Evolutionary conservation across 2,113 vertebrate genomes (phyloP).

Genomic region (Orthonyx spaldingii): DNA sequence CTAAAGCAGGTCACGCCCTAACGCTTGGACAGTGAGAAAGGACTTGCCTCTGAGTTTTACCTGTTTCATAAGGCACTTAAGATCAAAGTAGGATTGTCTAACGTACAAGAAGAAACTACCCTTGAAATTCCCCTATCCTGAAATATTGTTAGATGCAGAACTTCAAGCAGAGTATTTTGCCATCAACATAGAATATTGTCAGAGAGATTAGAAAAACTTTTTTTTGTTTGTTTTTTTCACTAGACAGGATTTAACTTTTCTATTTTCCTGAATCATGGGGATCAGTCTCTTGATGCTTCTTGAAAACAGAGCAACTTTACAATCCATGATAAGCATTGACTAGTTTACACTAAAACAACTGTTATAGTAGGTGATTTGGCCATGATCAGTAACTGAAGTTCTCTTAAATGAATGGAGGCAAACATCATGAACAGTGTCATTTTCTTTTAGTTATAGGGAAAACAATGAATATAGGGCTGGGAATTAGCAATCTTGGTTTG

Average conservation of each 20-base stretch:
- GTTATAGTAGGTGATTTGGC: background rate
- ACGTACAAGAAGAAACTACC: background rate
- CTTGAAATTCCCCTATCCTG: background rate
- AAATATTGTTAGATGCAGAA: background rate
- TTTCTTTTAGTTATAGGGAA: background rate
- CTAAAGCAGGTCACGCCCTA: background rate
- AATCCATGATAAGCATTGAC: background rate
- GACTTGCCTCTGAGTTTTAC: background rate
- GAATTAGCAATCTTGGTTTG: background rate
- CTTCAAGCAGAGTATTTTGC: background rate
- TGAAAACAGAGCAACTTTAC: background rate
- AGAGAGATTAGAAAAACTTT: background rate
- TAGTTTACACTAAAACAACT: background rate
- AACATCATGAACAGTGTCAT: background rate
- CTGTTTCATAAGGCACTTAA: background rate
- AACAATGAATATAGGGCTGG: background rate
- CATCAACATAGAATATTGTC: background rate
- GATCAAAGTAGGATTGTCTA: background rate
- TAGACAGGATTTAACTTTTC: background rate
- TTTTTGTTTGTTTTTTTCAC: background rate
- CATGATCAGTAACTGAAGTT: background rate
- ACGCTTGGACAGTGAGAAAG: fast-evolving
- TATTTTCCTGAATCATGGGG: background rate
- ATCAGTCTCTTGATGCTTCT: background rate
- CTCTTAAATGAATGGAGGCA: background rate